A percentile compares a stretch with the other conserved stretches of the same genome.
Conservation (phyloP, 53 echinoderm and acorn worm genomes). For the Glandiceps talaboti region DNA sequence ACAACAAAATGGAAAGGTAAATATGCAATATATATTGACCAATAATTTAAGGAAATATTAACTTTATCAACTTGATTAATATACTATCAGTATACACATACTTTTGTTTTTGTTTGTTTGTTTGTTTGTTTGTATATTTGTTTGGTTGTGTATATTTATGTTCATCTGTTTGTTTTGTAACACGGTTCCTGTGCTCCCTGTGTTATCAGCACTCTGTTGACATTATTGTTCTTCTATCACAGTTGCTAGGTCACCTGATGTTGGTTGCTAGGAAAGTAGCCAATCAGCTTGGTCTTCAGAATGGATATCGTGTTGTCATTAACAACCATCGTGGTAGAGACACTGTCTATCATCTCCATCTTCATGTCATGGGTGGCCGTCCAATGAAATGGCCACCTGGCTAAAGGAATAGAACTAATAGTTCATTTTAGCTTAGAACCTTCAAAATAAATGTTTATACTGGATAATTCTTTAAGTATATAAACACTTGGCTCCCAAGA, state of each 20-base stretch:
- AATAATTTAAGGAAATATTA: too few species aligned
- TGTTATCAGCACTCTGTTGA: too few species aligned
- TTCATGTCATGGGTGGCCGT: conserved; percentile 79
- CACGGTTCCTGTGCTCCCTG: neutral
- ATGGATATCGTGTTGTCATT: conserved; percentile 72
- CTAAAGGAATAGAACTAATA: conserved; percentile 6
- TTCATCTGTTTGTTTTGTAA: neutral
- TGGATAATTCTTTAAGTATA: neutral
- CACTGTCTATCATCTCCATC: conserved; percentile 68
- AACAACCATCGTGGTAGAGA: conserved; percentile 79
- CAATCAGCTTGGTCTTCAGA: conserved; percentile 21
- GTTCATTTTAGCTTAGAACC: neutral
- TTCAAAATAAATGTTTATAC: conserved; percentile 2
- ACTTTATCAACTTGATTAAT: too few species aligned
- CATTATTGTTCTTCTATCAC: neutral
- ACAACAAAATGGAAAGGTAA: too few species aligned
- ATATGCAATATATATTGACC: too few species aligned
- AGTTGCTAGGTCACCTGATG: conserved; percentile 72
- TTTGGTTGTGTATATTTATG: neutral
- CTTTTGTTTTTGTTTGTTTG: too few species aligned
- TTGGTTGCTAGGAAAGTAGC: conserved; percentile 71
- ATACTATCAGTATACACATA: too few species aligned
- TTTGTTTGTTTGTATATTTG: too few species aligned
- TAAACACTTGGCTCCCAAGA: conserved; percentile 22
- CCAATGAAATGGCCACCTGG: conserved; percentile 84